Evolutionary conservation across 1,140 invertebrate species (phyloP).

Genomic region (Tyrophagus putrescentiae): DNA sequence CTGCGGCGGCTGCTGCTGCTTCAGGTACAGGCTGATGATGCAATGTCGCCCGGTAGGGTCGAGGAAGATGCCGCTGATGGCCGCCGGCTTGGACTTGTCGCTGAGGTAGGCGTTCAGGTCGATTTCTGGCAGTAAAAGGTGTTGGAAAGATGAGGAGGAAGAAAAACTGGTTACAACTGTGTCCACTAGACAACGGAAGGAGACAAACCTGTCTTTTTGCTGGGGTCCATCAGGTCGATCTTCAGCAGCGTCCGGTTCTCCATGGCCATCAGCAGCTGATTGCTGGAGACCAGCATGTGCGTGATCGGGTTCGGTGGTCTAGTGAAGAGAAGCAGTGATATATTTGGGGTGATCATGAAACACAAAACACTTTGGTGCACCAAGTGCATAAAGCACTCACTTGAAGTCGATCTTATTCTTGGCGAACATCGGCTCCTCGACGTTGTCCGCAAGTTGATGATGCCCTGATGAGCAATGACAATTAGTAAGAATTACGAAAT

Average conservation of each 20-base stretch:
- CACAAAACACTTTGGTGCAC: constrained; percentile 16
- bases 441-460: constrained; percentile 30
- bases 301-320: constrained; percentile 58
- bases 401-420: constrained; percentile 35
- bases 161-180: constrained; percentile 15
- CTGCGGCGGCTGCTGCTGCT: constrained; percentile 24
- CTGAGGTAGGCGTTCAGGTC: constrained; percentile 29
- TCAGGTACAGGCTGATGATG: constrained; percentile 51
- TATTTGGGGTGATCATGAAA: constrained; percentile 40
- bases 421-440: constrained; percentile 33
- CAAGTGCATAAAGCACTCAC: too few species aligned
- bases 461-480: constrained; percentile 26
- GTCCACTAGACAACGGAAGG: background rate
- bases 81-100: constrained; percentile 33
- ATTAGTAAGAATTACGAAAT: background rate
- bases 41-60: constrained; percentile 74
- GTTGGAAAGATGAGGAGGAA: constrained; percentile 5
- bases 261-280: constrained; percentile 66
- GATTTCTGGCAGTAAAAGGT: constrained; percentile 29
- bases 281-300: constrained; percentile 61
- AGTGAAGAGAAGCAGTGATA: constrained; percentile 53
- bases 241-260: constrained; percentile 60
- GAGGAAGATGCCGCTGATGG: constrained; percentile 58
- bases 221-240: constrained; percentile 62
- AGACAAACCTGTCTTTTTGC: constrained; percentile 52